phyloP scores from a whole-genome alignment of 2,888 invertebrate species.

The Oxyteleia sp. region DNA sequence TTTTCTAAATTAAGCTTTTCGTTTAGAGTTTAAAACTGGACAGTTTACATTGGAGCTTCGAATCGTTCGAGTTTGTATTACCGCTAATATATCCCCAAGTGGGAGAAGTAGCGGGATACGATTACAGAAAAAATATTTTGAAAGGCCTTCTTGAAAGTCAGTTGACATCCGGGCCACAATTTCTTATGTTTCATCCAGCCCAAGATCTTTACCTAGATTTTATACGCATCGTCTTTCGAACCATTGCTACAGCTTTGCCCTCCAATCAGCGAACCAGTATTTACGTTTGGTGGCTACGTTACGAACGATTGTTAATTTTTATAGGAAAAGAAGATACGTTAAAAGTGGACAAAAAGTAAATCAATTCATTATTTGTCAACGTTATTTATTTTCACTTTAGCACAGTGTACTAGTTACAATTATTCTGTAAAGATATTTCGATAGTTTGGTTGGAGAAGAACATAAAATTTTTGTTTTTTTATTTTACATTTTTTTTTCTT shows the following conservation, averaged over 20 bases:
- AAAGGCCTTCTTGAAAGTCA: constrained; percentile 83
- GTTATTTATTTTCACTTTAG: too few relatives aligned
- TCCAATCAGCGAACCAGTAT: constrained; percentile 88
- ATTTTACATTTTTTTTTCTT: too few relatives aligned
- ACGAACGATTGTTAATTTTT: constrained; percentile 89
- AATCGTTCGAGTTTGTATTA: too few relatives aligned
- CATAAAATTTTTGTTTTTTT: too few relatives aligned
- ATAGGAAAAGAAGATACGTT: constrained; percentile 87
- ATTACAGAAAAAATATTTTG: constrained; percentile 78
- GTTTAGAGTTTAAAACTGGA: too few relatives aligned
- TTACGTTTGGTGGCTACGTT: constrained; percentile 90
- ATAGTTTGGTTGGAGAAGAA: too few relatives aligned
- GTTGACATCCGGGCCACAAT: constrained; percentile 90
- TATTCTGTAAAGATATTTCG: too few relatives aligned
- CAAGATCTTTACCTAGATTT: constrained; percentile 89
- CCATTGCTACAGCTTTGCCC: constrained; percentile 88
- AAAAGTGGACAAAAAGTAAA: constrained; percentile 84
- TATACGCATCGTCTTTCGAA: constrained; percentile 88
- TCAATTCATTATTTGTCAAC: constrained; percentile 13
- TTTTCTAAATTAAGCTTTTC: too few relatives aligned
- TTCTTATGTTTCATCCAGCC: constrained; percentile 89
- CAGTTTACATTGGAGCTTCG: too few relatives aligned
- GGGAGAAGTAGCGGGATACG: too few relatives aligned
- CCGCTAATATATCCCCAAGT: too few relatives aligned
- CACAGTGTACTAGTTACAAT: too few relatives aligned